A percentile compares a stretch with the other conserved stretches of the same genome.
Evolutionary conservation across 2,888 invertebrate genomes (phyloP).

Genomic region (Neria commutata): DNA sequence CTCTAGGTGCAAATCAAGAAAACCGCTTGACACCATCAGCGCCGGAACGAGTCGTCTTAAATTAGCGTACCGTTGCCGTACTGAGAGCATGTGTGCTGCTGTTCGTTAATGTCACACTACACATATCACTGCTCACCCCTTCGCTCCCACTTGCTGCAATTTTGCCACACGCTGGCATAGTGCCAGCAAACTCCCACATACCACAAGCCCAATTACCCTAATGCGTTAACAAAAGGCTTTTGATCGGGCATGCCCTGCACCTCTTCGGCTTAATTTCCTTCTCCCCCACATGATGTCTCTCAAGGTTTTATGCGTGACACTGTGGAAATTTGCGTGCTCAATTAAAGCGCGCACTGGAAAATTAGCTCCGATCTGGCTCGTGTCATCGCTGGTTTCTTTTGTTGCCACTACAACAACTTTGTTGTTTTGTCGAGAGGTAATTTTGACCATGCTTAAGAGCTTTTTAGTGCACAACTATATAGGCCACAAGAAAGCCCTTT

Average conservation of each 20-base stretch:
- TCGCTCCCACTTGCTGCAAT: neutral
- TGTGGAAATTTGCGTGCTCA: neutral
- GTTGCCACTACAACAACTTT: neutral
- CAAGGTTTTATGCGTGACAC: no score
- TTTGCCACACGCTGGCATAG: neutral
- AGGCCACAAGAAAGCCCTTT: no score
- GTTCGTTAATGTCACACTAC: no score
- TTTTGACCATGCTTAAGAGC: no score
- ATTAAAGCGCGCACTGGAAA: neutral
- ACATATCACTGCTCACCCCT: neutral
- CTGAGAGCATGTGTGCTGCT: no score
- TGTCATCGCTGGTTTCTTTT: neutral
- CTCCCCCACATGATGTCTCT: neutral
- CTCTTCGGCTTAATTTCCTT: slow-evolving; percentile 25
- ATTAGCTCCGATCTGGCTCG: neutral
- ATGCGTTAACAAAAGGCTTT: neutral
- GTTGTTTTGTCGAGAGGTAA: no score
- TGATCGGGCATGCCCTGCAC: neutral
- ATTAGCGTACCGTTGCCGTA: no score
- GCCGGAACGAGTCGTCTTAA: no score
- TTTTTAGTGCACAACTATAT: no score
- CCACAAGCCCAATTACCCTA: neutral
- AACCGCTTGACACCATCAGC: neutral
- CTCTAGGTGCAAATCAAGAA: no score
- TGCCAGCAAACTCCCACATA: neutral